phyloP scores from a whole-genome alignment of 2,797 vertebrate genomes.

The Alauda arvensis region DNA sequence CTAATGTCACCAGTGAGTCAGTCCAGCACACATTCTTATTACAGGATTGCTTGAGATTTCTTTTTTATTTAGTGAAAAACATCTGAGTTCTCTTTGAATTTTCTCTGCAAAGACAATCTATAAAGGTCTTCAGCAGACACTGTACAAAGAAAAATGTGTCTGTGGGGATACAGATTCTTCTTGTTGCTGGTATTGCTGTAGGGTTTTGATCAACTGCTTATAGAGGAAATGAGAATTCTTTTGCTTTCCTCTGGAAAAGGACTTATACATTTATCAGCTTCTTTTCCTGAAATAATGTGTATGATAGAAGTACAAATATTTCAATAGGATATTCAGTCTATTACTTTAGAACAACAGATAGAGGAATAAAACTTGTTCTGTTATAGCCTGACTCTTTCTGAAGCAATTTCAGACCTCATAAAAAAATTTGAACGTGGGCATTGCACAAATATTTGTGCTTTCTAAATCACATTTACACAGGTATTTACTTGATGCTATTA shows the following conservation, averaged over 20 bases:
- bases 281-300: background rate
- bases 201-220: background rate
- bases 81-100: background rate
- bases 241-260: background rate
- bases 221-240: background rate
- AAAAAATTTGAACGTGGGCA: background rate
- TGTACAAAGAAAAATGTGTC: background rate
- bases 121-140: background rate
- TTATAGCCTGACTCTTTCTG: background rate
- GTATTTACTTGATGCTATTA: background rate
- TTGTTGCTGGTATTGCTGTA: background rate
- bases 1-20: background rate
- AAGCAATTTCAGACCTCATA: background rate
- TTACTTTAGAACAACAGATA: background rate
- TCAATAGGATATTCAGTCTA: background rate
- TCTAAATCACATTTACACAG: background rate
- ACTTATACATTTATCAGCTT: background rate
- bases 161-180: background rate
- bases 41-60: background rate
- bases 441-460: background rate
- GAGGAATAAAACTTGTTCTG: background rate
- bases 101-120: background rate
- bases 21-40: background rate
- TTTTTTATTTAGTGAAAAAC: background rate
- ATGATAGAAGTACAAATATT: background rate